phyloP scores from a whole-genome alignment of 2,113 vertebrate species.

The Nesospiza acunhae region DNA sequence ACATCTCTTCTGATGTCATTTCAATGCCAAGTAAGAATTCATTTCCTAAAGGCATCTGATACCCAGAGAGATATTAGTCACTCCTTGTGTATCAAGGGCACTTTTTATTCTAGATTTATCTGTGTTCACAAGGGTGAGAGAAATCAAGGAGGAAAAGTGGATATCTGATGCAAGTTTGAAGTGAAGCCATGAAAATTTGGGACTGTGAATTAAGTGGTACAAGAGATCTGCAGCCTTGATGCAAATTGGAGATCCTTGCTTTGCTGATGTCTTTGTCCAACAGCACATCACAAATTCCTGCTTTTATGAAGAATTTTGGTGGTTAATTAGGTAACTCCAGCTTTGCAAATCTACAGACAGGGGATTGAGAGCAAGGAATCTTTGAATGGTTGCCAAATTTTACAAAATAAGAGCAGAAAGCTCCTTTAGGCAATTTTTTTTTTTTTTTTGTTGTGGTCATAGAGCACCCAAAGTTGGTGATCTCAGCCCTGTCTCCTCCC shows the following conservation, averaged over 20 bases:
- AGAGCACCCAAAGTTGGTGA: neutral
- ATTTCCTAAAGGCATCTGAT: conserved; percentile 26
- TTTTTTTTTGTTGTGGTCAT: no score
- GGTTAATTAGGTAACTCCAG: neutral
- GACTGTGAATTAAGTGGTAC: neutral
- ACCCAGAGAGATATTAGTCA: conserved; percentile 11
- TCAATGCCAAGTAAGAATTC: conserved; percentile 39
- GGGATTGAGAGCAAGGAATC: neutral
- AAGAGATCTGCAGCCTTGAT: neutral
- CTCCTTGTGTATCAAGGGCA: neutral
- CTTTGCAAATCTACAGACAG: neutral
- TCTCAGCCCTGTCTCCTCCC: neutral
- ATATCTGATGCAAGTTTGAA: neutral
- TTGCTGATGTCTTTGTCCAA: neutral
- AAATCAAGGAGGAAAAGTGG: neutral
- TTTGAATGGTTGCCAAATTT: neutral
- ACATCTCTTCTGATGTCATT: neutral
- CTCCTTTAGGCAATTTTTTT: neutral
- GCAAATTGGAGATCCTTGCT: neutral
- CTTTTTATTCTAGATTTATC: conserved; percentile 5
- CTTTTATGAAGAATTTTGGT: neutral
- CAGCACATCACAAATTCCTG: neutral
- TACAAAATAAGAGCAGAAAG: neutral
- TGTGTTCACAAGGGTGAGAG: neutral
- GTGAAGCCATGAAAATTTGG: neutral